Conservation (phyloP, 2,113 vertebrate genomes). For the Dipodomys ordii region DNA sequence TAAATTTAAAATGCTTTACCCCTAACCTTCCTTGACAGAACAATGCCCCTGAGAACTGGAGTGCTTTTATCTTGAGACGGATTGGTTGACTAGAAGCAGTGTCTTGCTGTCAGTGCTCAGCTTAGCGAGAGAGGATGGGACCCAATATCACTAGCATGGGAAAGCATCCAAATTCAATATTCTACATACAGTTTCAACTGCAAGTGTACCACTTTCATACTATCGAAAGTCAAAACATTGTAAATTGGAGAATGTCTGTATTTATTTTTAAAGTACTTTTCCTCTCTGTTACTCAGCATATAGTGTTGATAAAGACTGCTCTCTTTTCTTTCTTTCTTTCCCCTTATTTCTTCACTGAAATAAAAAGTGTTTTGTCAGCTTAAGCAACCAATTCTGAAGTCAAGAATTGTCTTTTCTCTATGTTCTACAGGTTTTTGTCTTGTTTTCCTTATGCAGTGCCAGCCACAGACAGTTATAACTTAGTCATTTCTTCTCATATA, state of each 20-base stretch:
- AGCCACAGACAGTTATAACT: background rate
- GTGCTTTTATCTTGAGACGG: background rate
- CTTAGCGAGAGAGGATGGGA: background rate
- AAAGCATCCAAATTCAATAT: background rate
- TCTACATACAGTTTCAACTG: background rate
- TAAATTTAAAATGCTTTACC: background rate
- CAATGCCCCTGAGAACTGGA: background rate
- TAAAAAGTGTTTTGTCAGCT: background rate
- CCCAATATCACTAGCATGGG: background rate
- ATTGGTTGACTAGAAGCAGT: background rate
- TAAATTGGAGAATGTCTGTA: background rate
- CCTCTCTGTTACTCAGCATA: background rate
- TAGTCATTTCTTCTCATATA: background rate
- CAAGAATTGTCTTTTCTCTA: background rate
- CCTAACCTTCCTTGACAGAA: background rate
- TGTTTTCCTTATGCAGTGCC: background rate
- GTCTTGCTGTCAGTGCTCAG: background rate
- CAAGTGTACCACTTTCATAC: background rate
- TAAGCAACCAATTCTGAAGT: background rate
- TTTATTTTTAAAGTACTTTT: background rate
- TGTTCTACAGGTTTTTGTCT: background rate
- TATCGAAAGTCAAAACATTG: background rate
- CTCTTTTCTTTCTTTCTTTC: background rate
- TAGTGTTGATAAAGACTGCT: background rate
- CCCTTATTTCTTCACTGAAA: background rate